These are phyloP conservation scores for Myotis daubentonii DNA, from an alignment of 2,797 vertebrate genomes.

Conservation along the genomic window DNA sequence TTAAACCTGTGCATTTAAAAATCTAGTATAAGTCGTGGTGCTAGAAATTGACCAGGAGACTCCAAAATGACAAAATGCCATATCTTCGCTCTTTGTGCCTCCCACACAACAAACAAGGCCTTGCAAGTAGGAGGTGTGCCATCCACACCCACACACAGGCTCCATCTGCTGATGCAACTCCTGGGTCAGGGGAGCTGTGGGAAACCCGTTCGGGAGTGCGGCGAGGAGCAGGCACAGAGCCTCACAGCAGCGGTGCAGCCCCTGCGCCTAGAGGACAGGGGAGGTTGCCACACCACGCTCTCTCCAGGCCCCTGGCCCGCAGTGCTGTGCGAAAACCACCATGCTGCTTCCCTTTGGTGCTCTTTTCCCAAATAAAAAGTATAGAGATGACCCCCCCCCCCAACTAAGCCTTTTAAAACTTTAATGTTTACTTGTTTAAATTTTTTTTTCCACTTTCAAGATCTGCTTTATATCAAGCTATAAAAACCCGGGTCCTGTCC, in stretches of 20 bases:
- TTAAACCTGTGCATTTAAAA: background rate
- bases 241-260: background rate
- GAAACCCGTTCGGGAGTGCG: background rate
- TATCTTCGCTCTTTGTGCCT: background rate
- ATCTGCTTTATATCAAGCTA: conserved; percentile 58
- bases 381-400: background rate
- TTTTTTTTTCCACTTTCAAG: background rate
- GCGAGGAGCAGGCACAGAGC: background rate
- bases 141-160: background rate
- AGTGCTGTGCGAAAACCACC: background rate
- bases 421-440: background rate
- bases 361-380: background rate
- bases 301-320: background rate
- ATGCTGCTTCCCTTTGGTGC: background rate
- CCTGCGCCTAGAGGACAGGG: background rate
- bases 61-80: background rate
- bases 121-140: background rate
- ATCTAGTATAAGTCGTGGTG: background rate
- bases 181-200: background rate
- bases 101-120: background rate
- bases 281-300: background rate
- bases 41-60: background rate
- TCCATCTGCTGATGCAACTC: background rate
- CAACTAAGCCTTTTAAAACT: background rate
- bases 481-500: conserved; percentile 13